A percentile compares a stretch with the other conserved stretches of the same genome.
Conservation (phyloP, 2,113 vertebrate species). For the Petaurus breviceps region DNA sequence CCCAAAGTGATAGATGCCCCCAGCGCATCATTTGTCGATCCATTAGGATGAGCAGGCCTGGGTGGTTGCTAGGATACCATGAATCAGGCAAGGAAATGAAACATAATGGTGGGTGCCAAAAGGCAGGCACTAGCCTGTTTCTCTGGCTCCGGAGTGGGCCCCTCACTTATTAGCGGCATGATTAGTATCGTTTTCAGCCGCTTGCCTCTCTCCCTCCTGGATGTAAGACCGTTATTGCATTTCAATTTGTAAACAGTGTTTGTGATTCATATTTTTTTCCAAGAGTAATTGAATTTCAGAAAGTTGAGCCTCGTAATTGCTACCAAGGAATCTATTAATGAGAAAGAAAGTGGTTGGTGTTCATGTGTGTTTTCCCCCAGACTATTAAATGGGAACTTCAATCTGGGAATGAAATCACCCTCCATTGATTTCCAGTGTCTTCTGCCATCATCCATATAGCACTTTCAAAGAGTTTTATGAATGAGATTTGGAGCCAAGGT, state of each 20-base stretch:
- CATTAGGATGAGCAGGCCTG: constrained; percentile 80
- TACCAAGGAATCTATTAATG: constrained; percentile 80
- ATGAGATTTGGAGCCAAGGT: constrained; percentile 86
- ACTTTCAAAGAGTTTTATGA: constrained; percentile 85
- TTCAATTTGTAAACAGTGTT: constrained; percentile 80
- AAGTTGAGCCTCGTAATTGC: constrained; percentile 78
- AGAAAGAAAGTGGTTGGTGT: constrained; percentile 34
- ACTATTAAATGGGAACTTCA: constrained; percentile 82
- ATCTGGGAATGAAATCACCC: constrained; percentile 83
- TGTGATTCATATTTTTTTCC: constrained; percentile 79
- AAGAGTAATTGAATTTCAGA: constrained; percentile 77
- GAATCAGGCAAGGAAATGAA: constrained; percentile 82
- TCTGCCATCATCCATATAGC: constrained; percentile 79
- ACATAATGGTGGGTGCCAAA: constrained; percentile 74
- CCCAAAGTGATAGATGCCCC: constrained; percentile 79
- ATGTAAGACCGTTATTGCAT: constrained; percentile 74
- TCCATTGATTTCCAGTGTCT: constrained; percentile 85
- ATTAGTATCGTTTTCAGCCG: constrained; percentile 82
- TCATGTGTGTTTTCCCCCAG: constrained; percentile 63
- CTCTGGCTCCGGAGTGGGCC: constrained; percentile 67
- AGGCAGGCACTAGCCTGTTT: constrained; percentile 77
- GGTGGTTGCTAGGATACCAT: constrained; percentile 85
- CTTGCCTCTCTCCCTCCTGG: constrained; percentile 78
- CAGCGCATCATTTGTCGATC: constrained; percentile 81
- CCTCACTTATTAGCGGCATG: constrained; percentile 80